Percentiles rank a stretch among this genome's conserved stretches.
These are phyloP conservation scores for Octonoba sinensis DNA, from an alignment of 2,888 invertebrate genomes.

Conservation along the genomic window DNA sequence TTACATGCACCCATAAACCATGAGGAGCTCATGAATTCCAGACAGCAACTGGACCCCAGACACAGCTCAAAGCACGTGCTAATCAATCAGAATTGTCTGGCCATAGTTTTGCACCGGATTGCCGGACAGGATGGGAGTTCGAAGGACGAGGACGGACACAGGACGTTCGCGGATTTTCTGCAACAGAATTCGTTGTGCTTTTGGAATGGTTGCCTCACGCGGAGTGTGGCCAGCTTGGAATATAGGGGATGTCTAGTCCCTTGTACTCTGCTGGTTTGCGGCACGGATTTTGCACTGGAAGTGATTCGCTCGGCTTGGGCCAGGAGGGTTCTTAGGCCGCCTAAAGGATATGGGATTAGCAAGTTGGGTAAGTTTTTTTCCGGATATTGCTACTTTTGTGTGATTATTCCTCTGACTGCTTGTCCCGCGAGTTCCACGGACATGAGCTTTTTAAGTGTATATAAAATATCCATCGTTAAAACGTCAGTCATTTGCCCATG, in stretches of 20 bases:
- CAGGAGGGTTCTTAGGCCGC: slow-evolving; percentile 90
- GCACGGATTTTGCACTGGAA: slow-evolving; percentile 89
- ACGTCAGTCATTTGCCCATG: too few relatives aligned
- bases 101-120: slow-evolving; percentile 26
- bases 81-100: slow-evolving; percentile 33
- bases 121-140: not conserved
- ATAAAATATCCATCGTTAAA: too few relatives aligned
- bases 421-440: too few relatives aligned
- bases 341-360: slow-evolving; percentile 91
- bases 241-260: slow-evolving; percentile 93
- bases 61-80: slow-evolving; percentile 17
- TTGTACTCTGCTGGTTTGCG: slow-evolving; percentile 84
- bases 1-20: too few relatives aligned
- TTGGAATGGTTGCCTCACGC: slow-evolving; percentile 89
- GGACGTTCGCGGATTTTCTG: slow-evolving; percentile 80
- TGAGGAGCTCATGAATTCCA: slow-evolving; percentile 28
- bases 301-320: slow-evolving; percentile 91
- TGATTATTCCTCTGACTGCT: too few relatives aligned
- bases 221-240: slow-evolving; percentile 79
- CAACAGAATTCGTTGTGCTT: slow-evolving; percentile 93
- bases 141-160: slow-evolving; percentile 27
- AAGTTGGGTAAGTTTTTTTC: slow-evolving; percentile 84
- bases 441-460: too few relatives aligned
- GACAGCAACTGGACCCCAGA: slow-evolving; percentile 13
- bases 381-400: too few relatives aligned